Conservation (phyloP, 37 sponge, comb jelly and placozoan genomes). For the Sycon ciliatum region DNA sequence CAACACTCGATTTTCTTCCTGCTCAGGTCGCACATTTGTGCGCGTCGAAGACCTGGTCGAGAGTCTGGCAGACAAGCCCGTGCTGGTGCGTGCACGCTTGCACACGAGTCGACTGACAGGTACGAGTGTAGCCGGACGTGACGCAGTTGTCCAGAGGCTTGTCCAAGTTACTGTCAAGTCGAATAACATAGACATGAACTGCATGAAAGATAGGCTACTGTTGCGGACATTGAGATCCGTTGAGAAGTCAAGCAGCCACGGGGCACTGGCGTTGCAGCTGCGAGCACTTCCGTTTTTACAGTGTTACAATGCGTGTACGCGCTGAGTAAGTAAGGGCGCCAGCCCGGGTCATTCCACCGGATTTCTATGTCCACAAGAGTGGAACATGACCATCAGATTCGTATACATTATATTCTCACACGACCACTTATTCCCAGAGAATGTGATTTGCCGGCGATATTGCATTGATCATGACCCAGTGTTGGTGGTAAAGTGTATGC, state of each 20-base stretch:
- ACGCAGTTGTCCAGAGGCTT: neutral
- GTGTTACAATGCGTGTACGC: too few relatives aligned
- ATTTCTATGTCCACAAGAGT: too few relatives aligned
- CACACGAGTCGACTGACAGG: conserved; percentile 73
- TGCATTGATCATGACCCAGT: neutral
- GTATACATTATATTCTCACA: too few relatives aligned
- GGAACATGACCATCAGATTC: too few relatives aligned
- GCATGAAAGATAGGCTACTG: too few relatives aligned
- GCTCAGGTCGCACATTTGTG: conserved; percentile 67
- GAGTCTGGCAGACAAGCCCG: conserved; percentile 46
- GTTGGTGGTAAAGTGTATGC: neutral
- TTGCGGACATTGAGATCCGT: too few relatives aligned
- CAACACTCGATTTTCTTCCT: neutral
- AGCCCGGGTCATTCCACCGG: too few relatives aligned
- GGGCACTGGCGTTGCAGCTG: too few relatives aligned
- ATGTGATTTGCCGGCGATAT: neutral
- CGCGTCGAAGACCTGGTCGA: conserved; percentile 45
- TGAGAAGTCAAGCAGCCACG: too few relatives aligned
- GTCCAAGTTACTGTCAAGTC: neutral
- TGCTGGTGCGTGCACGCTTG: conserved; percentile 73
- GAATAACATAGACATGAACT: neutral
- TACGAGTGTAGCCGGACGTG: neutral
- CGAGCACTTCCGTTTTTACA: too few relatives aligned
- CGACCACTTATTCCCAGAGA: too few relatives aligned
- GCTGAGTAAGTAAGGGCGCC: too few relatives aligned